A percentile compares a stretch with the other conserved stretches of the same genome.
These are phyloP conservation scores for Esox masquinongy DNA, from an alignment of 2,797 vertebrate species.

Conservation along the genomic window DNA sequence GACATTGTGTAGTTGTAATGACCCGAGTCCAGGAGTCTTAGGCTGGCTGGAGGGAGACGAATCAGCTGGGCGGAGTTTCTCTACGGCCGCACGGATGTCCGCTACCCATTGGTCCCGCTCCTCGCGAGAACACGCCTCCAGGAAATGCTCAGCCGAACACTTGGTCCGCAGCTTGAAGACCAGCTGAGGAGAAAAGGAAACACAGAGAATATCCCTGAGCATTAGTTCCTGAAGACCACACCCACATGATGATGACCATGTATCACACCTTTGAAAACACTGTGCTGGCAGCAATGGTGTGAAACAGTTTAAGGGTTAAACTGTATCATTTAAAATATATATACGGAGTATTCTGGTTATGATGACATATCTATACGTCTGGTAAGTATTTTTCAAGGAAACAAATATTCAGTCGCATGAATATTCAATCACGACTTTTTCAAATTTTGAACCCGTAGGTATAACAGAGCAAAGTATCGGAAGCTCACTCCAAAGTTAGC, in stretches of 20 bases:
- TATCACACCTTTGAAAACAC: background rate
- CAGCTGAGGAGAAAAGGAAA: constrained; percentile 66
- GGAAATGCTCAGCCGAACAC: constrained; percentile 82
- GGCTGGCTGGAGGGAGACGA: constrained; percentile 32
- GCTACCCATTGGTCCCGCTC: constrained; percentile 90
- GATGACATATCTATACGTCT: background rate
- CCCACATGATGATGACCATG: background rate
- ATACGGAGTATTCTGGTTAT: background rate
- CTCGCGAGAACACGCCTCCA: constrained; percentile 91
- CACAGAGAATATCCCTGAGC: background rate
- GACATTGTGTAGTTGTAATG: constrained; percentile 80
- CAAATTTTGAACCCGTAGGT: too few species aligned
- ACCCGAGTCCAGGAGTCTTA: constrained; percentile 30
- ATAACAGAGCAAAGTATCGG: too few species aligned
- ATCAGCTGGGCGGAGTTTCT: constrained; percentile 71
- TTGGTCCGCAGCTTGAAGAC: constrained; percentile 86
- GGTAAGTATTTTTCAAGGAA: background rate
- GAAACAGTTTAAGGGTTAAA: background rate
- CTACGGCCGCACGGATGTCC: constrained; percentile 79
- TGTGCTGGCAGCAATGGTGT: background rate
- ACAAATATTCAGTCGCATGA: too few species aligned
- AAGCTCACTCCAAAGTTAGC: too few species aligned
- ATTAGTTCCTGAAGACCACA: background rate
- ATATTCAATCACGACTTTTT: too few species aligned
- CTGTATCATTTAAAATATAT: background rate